These are phyloP conservation scores for Ditula angustiorana DNA, from an alignment of 2,888 invertebrate species.

Conservation along the genomic window DNA sequence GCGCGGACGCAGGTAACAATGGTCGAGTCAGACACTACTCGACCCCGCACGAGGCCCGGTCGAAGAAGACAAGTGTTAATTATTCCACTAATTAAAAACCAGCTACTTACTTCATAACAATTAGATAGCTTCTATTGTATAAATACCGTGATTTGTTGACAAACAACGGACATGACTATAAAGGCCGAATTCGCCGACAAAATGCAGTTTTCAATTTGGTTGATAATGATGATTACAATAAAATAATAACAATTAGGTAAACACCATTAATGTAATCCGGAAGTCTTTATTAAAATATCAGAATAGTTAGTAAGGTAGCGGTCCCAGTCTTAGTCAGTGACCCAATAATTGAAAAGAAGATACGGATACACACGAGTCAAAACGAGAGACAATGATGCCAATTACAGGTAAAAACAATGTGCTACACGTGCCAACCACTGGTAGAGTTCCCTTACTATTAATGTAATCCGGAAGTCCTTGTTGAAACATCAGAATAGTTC, in stretches of 20 bases:
- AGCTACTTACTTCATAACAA: conserved; percentile 13
- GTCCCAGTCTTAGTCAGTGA: no score
- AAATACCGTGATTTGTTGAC: background rate
- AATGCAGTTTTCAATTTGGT: background rate
- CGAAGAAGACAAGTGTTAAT: conserved; percentile 27
- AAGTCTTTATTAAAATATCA: conserved; percentile 6
- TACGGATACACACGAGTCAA: no score
- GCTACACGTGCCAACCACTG: no score
- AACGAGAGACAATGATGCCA: no score
- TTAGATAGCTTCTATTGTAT: conserved; percentile 1
- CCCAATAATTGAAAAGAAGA: no score
- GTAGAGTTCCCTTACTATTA: no score
- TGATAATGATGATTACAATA: background rate
- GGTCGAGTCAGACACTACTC: background rate
- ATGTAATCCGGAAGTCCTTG: conserved; percentile 22
- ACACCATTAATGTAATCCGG: conserved; percentile 23
- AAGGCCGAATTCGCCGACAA: background rate
- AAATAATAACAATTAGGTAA: background rate
- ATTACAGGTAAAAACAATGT: no score
- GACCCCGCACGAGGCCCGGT: conserved; percentile 1
- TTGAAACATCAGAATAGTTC: conserved; percentile 18
- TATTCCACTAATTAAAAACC: conserved; percentile 25
- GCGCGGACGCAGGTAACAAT: conserved; percentile 5
- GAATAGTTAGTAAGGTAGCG: conserved; percentile 21
- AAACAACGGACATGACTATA: background rate